Evolutionary conservation across 2,797 vertebrate species (phyloP), one percentile per base, ranked within the genome.

Genomic region (Spheniscus humboldti): DNA sequence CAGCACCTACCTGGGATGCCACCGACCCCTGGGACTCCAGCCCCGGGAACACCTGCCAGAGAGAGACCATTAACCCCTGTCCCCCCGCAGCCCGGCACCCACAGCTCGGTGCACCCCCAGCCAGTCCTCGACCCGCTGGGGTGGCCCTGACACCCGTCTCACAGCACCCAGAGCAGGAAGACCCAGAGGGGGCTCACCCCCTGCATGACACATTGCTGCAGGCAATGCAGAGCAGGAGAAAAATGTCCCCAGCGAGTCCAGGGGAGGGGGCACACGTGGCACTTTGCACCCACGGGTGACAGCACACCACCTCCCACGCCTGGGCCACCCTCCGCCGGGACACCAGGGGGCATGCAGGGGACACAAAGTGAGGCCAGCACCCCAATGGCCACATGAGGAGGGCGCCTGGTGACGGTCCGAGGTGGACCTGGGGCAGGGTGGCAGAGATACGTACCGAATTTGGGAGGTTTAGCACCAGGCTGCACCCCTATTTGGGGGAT

Each of bases 381-480:
- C 74, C 74, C 0, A 0, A 30, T 9, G 18, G 41, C 57, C 60
- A 57, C 23, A 33, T 1, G 2, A 59, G 45, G n/a, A 85, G 27
- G 27, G 33, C 72, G 53, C 35, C 60, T 1, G 0, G 71, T 33
- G 57, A n/a, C 5, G 10, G 27, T 18, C 48, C 0, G 0, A 79
- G 47, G 41, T 17, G 50, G 55, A 66, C 37, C 18, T 56, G 56
- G 74, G 73, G 19, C 52, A 37, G 25, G 3, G 55, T 23, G 27
- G 10, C 47, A 59, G 64, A 24, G 45, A 23, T 75, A 96, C 97
- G 17, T 98, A 98, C 98, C 98, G 0, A 98, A 98, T 96, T 98
- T 99, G 43, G 98, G 97, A 95, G 98, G 97, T 95, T 99, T 99
- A 90, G 98, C 98, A 96, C 97, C 98, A 86, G 97, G 90, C 59